Evolutionary conservation across 1,140 invertebrate species (phyloP), one percentile per base, ranked within the genome.

Genomic region (Drosophila kanapiae): DNA sequence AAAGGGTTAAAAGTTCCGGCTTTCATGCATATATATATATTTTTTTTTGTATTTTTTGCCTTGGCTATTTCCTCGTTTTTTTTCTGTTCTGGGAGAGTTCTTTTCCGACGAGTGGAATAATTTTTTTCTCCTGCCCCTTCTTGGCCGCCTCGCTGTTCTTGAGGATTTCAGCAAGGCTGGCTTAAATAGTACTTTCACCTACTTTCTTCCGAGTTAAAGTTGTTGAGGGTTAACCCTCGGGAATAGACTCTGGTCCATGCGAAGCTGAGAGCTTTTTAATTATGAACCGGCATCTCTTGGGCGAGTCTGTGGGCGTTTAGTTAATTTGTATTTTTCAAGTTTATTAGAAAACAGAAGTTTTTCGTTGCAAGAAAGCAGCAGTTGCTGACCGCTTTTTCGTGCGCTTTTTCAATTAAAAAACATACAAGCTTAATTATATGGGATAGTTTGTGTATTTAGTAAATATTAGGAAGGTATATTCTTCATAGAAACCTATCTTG

Each of bases 141-240:
- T 18, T 31, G 51, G 14, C 51, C 7, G 18, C 51, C 6, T 3
- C 42, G 57, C 60, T 64, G 33, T 71, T 76, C 48, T 53, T 70
- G 13, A 75, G 45, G 47, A 80, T 56, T 81, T 84, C 76, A 58
- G 79, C 78, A 38, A 54, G 61, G 70, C 70, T 88, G 80, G 80
- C 75, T 88, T 88, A 88, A 90, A 84, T 75, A 88, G 84, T 80
- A 78, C 74, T 88, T 74, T 82, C 75, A 80, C 85, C 83, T 80
- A 75, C 83, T 80, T 87, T 81, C 64, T 78, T 59, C 57, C 35
- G 16, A 60, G 82, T 71, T 72, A 37, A 71, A 86, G 80, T 77
- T 82, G 83, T 72, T 72, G 74, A 85, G 78, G 65, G 62, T n/a
- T 10, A 16, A 23, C 69, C 68, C 70, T 10, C 31, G 69, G 68